These are phyloP conservation scores for Drosophila tsacasi DNA, from an alignment of 1,140 invertebrate species.

Conservation along the genomic window DNA sequence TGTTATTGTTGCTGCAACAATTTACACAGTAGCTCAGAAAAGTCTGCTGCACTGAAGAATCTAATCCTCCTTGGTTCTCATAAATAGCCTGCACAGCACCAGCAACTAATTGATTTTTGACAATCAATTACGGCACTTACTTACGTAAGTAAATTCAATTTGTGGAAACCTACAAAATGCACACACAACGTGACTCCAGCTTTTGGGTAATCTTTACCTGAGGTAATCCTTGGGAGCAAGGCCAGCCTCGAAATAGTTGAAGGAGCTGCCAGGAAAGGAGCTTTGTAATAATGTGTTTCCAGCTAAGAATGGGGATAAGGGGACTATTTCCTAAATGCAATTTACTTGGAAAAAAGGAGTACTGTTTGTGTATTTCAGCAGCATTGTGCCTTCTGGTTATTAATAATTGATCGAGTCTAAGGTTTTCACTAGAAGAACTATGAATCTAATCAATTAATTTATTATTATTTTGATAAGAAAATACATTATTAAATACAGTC, in stretches of 20 bases:
- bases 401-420: background rate
- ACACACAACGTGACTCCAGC: slow-evolving; percentile 38
- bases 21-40: slow-evolving; percentile 20
- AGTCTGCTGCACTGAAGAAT: slow-evolving; percentile 6
- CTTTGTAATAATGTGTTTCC: background rate
- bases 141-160: slow-evolving; percentile 37
- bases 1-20: slow-evolving; percentile 25
- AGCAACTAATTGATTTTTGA: slow-evolving; percentile 47
- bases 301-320: too few relatives aligned
- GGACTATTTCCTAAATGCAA: background rate
- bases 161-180: slow-evolving; percentile 34
- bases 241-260: background rate
- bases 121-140: slow-evolving; percentile 47
- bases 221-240: slow-evolving; percentile 17
- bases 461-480: too few relatives aligned
- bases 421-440: background rate
- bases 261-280: background rate
- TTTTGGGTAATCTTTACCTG: slow-evolving; percentile 25
- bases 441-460: too few relatives aligned
- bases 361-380: background rate
- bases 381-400: background rate
- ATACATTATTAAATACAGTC: background rate
- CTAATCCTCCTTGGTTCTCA: background rate
- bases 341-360: background rate
- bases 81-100: slow-evolving; percentile 16